Evolutionary conservation across 2,797 vertebrate genomes (phyloP).

Genomic region (Denticeps clupeoides): DNA sequence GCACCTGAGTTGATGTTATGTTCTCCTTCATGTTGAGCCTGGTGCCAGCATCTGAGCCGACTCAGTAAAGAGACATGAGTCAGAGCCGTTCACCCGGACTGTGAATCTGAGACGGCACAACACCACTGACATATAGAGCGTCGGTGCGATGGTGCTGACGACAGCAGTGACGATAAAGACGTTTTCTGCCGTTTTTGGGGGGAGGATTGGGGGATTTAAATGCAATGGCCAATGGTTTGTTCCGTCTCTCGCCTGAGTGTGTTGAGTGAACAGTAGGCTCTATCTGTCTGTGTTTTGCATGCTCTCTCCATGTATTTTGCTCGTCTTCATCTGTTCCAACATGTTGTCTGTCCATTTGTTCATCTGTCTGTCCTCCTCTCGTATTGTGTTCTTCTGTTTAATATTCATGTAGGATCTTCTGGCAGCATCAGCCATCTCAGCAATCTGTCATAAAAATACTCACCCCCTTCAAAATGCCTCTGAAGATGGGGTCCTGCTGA

Average conservation of each 20-base stretch:
- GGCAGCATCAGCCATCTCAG: background rate
- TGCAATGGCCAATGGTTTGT: too few relatives aligned
- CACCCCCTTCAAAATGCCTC: background rate
- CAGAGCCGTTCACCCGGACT: background rate
- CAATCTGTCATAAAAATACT: constrained; percentile 3
- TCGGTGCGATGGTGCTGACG: too few relatives aligned
- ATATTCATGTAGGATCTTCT: background rate
- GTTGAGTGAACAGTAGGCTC: too few relatives aligned
- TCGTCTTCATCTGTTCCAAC: background rate
- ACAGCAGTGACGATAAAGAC: too few relatives aligned
- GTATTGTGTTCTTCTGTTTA: background rate
- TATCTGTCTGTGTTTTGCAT: background rate
- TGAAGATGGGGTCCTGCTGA: background rate
- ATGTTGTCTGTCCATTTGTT: background rate
- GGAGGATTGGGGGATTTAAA: too few relatives aligned
- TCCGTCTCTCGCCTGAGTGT: too few relatives aligned
- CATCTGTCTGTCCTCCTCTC: background rate
- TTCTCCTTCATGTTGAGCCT: background rate
- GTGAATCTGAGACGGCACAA: too few relatives aligned
- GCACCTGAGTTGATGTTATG: background rate
- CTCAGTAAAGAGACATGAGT: background rate
- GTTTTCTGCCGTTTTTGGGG: too few relatives aligned
- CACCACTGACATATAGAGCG: too few relatives aligned
- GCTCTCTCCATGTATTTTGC: background rate
- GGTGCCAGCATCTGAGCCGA: background rate